Evolutionary conservation across 2,797 vertebrate species (phyloP).

Genomic region (Sebastes hopkinsi): DNA sequence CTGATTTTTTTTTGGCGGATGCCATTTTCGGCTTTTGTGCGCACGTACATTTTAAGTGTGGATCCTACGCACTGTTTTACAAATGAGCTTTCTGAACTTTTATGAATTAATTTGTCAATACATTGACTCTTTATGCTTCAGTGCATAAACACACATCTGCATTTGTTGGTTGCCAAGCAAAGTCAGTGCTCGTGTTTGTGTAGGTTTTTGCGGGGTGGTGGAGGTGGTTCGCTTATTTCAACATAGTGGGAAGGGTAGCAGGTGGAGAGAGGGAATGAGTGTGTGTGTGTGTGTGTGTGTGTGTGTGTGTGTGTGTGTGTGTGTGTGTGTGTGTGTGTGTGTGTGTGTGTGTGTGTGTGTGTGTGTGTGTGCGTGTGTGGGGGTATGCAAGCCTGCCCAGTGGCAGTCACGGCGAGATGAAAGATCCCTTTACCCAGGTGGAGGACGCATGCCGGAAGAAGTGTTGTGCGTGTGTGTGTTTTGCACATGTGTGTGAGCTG

Average conservation of each 20-base stretch:
- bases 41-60: no score
- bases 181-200: conserved; percentile 24
- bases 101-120: conserved; percentile 53
- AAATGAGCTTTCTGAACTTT: neutral
- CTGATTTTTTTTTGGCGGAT: no score
- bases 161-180: conserved; percentile 27
- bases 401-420: conserved; percentile 55
- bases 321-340: neutral
- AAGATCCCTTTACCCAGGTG: conserved; percentile 64
- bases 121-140: conserved; percentile 35
- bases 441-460: conserved; percentile 33
- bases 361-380: neutral
- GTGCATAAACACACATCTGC: conserved; percentile 39
- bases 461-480: conserved; percentile 28
- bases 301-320: neutral
- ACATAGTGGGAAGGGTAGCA: conserved; percentile 46
- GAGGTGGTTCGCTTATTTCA: conserved; percentile 12
- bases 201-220: neutral
- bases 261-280: conserved; percentile 44
- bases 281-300: neutral
- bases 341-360: neutral
- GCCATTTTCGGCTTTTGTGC: no score
- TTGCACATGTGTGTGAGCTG: conserved; percentile 29
- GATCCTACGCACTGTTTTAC: no score
- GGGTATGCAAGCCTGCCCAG: conserved; percentile 49